Evolutionary conservation across 2,797 vertebrate genomes (phyloP).

Genomic region (Echeneis naucrates): DNA sequence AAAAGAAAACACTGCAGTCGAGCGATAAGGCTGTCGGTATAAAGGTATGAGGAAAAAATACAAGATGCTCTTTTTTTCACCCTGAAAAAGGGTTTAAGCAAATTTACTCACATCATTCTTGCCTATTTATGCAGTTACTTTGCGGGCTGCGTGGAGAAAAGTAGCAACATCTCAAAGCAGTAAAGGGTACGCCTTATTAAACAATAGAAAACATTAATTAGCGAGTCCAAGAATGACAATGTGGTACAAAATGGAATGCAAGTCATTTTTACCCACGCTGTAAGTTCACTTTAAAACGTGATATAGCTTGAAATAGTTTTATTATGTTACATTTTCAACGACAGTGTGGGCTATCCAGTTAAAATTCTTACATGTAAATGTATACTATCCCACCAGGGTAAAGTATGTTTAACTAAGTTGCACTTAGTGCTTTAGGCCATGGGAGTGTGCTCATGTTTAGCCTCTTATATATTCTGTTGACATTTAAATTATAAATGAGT

Average conservation of each 20-base stretch:
- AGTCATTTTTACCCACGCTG: neutral
- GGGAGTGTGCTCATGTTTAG: conserved; percentile 40
- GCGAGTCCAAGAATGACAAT: conserved; percentile 4
- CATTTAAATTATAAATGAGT: conserved; percentile 65
- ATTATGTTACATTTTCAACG: neutral
- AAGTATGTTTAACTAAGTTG: conserved; percentile 55
- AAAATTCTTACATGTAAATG: conserved; percentile 29
- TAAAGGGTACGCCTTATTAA: neutral
- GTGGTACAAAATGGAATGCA: neutral
- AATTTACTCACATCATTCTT: conserved; percentile 65
- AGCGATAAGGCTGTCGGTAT: conserved; percentile 79
- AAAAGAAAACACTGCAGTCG: conserved; percentile 80
- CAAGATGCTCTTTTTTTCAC: conserved; percentile 71
- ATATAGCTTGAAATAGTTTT: neutral
- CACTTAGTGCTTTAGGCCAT: conserved; percentile 38
- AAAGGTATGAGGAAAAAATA: conserved; percentile 69
- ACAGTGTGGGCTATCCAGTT: neutral
- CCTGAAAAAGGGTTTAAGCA: conserved; percentile 61
- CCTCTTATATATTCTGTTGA: conserved; percentile 50
- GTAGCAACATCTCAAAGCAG: conserved; percentile 21
- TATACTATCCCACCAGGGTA: conserved; percentile 20
- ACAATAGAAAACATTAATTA: conserved; percentile 10
- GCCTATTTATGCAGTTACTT: conserved; percentile 42
- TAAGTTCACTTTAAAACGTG: neutral
- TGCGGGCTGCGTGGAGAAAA: conserved; percentile 37